Conservation (phyloP, 2,113 vertebrate genomes). For the Tragelaphus buxtoni region DNA sequence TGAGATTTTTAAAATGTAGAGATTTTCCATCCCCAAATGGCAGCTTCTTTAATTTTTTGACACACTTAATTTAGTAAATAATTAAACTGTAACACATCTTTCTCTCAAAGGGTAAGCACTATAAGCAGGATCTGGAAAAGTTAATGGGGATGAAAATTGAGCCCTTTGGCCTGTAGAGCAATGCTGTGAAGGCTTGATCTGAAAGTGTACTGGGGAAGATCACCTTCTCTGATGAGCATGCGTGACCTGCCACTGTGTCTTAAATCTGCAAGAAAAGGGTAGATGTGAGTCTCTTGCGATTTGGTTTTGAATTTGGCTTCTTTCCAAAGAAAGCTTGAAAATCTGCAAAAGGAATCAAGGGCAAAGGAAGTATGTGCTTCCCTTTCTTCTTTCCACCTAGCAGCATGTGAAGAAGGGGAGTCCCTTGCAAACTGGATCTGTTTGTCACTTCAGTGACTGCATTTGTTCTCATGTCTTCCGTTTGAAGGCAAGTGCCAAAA, state of each 20-base stretch:
- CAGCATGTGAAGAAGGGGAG: background rate
- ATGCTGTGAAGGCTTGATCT: background rate
- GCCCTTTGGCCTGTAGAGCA: background rate
- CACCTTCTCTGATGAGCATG: background rate
- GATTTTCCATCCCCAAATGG: background rate
- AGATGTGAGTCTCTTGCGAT: background rate
- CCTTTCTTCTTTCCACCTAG: conserved; percentile 27
- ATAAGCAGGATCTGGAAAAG: background rate
- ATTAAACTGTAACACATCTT: background rate
- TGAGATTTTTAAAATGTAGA: background rate
- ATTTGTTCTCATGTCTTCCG: background rate
- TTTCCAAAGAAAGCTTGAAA: conserved; percentile 18
- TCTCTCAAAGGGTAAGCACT: background rate
- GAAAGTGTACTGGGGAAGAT: background rate
- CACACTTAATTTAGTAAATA: conserved; percentile 13
- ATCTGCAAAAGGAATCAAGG: background rate
- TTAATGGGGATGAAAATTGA: background rate
- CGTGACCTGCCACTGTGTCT: background rate
- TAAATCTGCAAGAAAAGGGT: background rate
- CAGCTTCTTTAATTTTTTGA: conserved; percentile 12
- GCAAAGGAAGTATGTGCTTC: conserved; percentile 10
- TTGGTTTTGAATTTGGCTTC: conserved; percentile 24
- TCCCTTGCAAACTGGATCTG: background rate
- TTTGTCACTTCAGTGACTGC: conserved; percentile 14
- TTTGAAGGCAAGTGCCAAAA: conserved; percentile 11